Conservation (phyloP, 2,113 vertebrate genomes). For the Elachura formosa region DNA sequence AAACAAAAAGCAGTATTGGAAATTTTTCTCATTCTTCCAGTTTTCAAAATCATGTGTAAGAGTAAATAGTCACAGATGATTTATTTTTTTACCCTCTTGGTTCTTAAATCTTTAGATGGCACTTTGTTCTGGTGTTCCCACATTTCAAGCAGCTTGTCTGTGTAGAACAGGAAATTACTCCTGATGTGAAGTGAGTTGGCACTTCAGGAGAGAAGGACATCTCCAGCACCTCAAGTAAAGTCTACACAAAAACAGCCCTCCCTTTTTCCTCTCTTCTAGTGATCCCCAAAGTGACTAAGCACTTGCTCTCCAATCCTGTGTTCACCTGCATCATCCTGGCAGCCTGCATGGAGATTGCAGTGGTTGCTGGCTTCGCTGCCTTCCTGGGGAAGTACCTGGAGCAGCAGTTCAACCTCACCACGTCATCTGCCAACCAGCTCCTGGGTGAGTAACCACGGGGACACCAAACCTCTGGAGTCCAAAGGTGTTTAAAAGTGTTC, state of each 20-base stretch:
- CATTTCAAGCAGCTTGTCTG: not conserved
- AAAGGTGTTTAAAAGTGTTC: not conserved
- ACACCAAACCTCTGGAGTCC: not conserved
- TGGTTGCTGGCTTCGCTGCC: slow-evolving; percentile 93
- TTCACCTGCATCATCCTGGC: slow-evolving; percentile 96
- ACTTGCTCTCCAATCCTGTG: slow-evolving; percentile 94
- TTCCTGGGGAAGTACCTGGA: slow-evolving; percentile 97
- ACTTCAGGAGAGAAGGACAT: not conserved
- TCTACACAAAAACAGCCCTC: not conserved
- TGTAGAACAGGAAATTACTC: not conserved
- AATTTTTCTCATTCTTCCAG: not conserved
- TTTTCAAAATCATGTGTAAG: not conserved
- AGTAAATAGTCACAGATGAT: not conserved
- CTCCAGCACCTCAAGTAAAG: not conserved
- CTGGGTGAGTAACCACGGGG: slow-evolving; percentile 76
- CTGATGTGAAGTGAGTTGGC: not conserved
- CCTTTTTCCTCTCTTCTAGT: slow-evolving; percentile 68
- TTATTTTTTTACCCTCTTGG: not conserved
- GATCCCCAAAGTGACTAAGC: slow-evolving; percentile 95
- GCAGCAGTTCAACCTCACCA: slow-evolving; percentile 98
- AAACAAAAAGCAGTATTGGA: not conserved
- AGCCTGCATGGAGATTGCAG: slow-evolving; percentile 96
- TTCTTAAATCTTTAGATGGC: not conserved
- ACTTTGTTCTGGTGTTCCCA: not conserved
- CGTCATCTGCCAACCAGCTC: slow-evolving; percentile 94